Evolutionary conservation across 2,113 vertebrate genomes (phyloP), one percentile per base, ranked within the genome.

Genomic region (Recurvirostra avosetta): DNA sequence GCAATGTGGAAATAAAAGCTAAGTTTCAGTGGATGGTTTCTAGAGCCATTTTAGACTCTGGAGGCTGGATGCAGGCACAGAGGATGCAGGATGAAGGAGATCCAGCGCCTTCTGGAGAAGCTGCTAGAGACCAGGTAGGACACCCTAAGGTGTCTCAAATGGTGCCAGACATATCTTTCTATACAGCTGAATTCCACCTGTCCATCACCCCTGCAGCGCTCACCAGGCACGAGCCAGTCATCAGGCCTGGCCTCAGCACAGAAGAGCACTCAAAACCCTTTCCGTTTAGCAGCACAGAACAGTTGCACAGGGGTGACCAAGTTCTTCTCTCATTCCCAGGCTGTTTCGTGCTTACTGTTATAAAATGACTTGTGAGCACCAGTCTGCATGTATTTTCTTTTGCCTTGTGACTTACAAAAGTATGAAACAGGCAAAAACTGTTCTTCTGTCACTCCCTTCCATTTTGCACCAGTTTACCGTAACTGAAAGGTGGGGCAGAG

Each of bases 181-280:
- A 66, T 74, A 32, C 15, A 91, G 56, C 16, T 1, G 0, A 59
- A 30, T 83, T 88, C 62, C 50, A 86, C 45, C 30, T 50, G 30
- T 49, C 56, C 27, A 25, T 38, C 40, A 43, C 12, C 29, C 15
- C 22, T 49, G 55, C 55, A 59, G 38, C 30, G 12, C 38, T 59
- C 15, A 65, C 16, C 20, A 63, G 8, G 19, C 3, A 1, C 2
- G 1, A 67, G 22, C 49, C 30, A 47, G 9, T 52, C 1, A 1
- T 62, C 53, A 52, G 18, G 1, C 22, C 7, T 43, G 19, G n/a
- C 34, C 30, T 68, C 0, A 0, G 43, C 0, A 0, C 43, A 74
- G 30, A 12, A 63, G 12, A 53, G 26, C 25, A 29, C 18, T 58
- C 30, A 53, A 72, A 59, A 50, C 6, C 45, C 8, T n/a, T 77